Percentiles rank a stretch among this genome's conserved stretches.
phyloP scores from a whole-genome alignment of 1,140 invertebrate species.

The Metaphire vulgaris region DNA sequence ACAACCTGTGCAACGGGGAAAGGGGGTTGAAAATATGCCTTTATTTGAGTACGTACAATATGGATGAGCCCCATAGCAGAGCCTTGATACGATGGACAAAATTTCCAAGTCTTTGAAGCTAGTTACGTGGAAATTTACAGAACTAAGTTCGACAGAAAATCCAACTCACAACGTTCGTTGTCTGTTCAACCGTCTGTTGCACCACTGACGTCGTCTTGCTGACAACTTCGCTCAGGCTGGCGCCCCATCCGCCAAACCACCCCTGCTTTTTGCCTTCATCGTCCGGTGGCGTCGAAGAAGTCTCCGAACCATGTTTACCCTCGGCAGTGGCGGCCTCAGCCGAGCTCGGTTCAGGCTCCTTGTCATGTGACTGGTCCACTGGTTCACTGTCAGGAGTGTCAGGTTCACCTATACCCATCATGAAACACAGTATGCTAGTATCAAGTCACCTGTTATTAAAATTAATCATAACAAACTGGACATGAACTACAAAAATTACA shows the following conservation, averaged over 20 bases:
- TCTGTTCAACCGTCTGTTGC: slow-evolving; percentile 37
- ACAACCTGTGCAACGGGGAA: too few species aligned
- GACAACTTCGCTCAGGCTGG: slow-evolving; percentile 28
- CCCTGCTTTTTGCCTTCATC: slow-evolving; percentile 26
- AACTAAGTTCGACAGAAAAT: too few species aligned
- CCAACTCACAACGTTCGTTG: slow-evolving; percentile 24
- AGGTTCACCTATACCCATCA: background rate
- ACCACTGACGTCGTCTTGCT: slow-evolving; percentile 44
- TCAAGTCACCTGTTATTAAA: background rate
- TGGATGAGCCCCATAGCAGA: too few species aligned
- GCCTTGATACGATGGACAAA: too few species aligned
- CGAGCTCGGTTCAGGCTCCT: background rate
- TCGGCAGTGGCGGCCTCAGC: background rate
- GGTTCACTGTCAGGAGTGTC: background rate
- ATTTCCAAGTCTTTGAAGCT: too few species aligned
- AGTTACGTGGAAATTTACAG: too few species aligned
- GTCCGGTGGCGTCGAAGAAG: background rate
- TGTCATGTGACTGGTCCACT: background rate
- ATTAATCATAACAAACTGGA: background rate
- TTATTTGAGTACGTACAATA: too few species aligned
- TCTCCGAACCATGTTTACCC: too few species aligned
- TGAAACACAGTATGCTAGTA: background rate
- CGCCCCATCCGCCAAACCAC: slow-evolving; percentile 44
- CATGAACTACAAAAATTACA: background rate
- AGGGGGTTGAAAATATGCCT: too few species aligned